Conservation (phyloP, 2,113 vertebrate genomes). For the Butorides virescens region DNA sequence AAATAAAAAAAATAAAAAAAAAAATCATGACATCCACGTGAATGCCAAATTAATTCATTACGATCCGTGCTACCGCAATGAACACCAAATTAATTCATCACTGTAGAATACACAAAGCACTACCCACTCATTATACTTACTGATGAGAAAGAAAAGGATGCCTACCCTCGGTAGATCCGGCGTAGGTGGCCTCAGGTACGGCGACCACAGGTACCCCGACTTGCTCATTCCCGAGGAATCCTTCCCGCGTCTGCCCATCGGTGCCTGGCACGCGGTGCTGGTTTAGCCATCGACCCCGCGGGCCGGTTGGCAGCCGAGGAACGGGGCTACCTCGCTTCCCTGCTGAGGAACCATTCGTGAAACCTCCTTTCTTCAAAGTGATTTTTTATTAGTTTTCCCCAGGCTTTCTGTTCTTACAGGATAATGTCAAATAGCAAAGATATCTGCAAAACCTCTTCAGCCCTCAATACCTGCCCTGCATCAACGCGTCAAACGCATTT, state of each 20-base stretch:
- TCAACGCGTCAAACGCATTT: fast-evolving
- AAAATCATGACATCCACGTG: conserved; percentile 31
- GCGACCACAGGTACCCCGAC: background rate
- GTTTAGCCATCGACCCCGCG: fast-evolving
- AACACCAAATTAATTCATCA: conserved; percentile 68
- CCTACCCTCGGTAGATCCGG: background rate
- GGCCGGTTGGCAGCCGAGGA: background rate
- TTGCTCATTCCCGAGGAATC: background rate
- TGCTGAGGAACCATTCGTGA: fast-evolving
- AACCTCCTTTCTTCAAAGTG: background rate
- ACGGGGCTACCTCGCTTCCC: fast-evolving
- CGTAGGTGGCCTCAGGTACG: background rate
- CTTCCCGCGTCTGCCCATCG: background rate
- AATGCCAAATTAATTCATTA: conserved; percentile 71
- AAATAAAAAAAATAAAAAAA: too few species aligned
- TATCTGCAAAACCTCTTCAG: background rate
- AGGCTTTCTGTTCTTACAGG: background rate
- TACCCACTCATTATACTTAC: conserved; percentile 30
- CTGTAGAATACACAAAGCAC: conserved; percentile 28
- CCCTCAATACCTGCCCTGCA: background rate
- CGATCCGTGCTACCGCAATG: conserved; percentile 59
- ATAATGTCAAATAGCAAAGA: fast-evolving
- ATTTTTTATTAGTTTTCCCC: background rate
- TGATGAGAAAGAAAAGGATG: conserved; percentile 15
- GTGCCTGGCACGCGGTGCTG: too few species aligned